Conservation (phyloP, 2,888 invertebrate species). For the Didymodactylos carnosus region DNA sequence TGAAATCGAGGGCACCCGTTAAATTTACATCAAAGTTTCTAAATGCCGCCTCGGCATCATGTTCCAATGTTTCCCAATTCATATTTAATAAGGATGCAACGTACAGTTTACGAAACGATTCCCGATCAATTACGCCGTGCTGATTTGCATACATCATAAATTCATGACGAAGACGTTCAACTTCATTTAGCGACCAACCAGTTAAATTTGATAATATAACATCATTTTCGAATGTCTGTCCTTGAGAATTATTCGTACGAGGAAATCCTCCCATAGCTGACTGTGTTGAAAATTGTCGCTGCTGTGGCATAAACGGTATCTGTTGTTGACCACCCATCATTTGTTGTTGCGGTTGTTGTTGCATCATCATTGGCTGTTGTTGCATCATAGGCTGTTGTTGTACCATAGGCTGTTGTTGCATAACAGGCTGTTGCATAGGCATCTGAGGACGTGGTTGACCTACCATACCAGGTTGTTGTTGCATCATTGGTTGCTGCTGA, state of each 20-base stretch:
- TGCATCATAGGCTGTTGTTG: not conserved
- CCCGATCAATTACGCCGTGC: not conserved
- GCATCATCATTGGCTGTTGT: not conserved
- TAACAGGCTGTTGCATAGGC: not conserved
- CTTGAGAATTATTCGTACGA: too few species aligned
- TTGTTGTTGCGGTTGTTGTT: not conserved
- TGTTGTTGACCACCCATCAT: not conserved
- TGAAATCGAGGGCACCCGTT: not conserved
- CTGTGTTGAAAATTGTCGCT: too few species aligned
- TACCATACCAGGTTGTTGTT: not conserved
- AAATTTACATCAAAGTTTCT: not conserved
- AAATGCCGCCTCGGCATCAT: not conserved
- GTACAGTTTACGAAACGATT: not conserved
- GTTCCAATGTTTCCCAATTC: not conserved
- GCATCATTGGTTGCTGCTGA: not conserved
- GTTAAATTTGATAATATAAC: not conserved
- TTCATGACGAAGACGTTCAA: not conserved
- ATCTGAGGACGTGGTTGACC: too few species aligned
- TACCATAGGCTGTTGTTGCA: not conserved
- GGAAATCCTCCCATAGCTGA: too few species aligned
- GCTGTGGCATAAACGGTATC: not conserved
- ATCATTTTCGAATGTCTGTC: not conserved
- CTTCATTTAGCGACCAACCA: not conserved
- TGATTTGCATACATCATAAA: not conserved
- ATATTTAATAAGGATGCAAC: not conserved